Evolutionary conservation across 2,113 vertebrate genomes (phyloP).

Genomic region (Pygoscelis antarcticus): DNA sequence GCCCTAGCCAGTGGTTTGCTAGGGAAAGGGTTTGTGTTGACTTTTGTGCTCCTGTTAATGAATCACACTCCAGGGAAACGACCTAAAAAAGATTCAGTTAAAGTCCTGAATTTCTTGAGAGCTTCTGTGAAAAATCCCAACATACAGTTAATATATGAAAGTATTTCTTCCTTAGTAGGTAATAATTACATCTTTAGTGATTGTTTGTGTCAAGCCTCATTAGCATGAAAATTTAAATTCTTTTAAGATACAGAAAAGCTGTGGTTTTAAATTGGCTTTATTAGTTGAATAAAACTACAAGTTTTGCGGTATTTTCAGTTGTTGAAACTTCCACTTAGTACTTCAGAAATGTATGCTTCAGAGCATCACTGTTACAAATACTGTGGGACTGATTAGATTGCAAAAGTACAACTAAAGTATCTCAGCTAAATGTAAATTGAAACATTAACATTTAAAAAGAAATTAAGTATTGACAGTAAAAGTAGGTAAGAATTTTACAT

Average conservation of each 20-base stretch:
- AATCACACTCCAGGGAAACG: not conserved
- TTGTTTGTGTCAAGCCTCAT: not conserved
- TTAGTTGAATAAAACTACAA: not conserved
- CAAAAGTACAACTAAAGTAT: not conserved
- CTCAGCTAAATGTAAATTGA: not conserved
- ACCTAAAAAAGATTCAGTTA: not conserved
- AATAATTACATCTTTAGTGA: not conserved
- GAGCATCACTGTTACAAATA: not conserved
- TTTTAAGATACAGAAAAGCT: not conserved
- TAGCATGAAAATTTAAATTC: not conserved
- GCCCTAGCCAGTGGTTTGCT: too few species aligned
- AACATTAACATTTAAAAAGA: not conserved
- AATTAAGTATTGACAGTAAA: not conserved
- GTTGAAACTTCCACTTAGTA: not conserved
- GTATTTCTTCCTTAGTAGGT: not conserved
- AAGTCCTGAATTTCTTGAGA: not conserved
- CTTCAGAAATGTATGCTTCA: not conserved
- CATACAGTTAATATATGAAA: not conserved
- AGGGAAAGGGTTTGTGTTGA: not conserved
- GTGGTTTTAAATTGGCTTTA: not conserved
- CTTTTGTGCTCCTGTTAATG: not conserved
- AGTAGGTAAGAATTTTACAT: not conserved
- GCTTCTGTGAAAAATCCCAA: not conserved
- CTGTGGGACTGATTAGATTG: not conserved
- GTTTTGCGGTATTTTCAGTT: not conserved